A percentile compares a stretch with the other conserved stretches of the same genome.
Conservation (phyloP, 2,113 vertebrate genomes). For the Chrysochloris asiatica region DNA sequence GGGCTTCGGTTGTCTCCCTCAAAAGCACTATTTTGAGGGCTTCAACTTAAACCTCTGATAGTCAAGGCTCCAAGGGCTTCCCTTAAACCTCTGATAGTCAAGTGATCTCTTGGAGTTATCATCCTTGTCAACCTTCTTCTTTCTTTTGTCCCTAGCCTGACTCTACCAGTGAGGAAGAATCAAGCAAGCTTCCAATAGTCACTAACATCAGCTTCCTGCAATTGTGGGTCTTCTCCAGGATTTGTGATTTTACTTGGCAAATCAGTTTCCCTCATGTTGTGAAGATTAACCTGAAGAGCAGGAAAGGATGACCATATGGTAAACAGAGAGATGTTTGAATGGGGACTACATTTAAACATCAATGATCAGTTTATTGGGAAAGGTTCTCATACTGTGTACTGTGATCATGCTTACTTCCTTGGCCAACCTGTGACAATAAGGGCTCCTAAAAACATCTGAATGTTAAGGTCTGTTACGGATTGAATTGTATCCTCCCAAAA, state of each 20-base stretch:
- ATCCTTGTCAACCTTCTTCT: background rate
- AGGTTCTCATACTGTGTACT: background rate
- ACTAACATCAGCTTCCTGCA: too few species aligned
- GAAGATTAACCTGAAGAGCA: background rate
- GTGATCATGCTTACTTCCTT: background rate
- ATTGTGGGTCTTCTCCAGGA: background rate
- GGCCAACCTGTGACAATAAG: background rate
- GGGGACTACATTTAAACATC: too few species aligned
- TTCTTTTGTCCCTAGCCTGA: background rate
- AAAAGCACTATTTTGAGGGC: too few species aligned
- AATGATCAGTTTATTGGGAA: background rate
- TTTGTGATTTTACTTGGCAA: background rate
- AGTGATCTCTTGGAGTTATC: background rate
- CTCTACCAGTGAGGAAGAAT: background rate
- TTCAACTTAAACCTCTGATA: too few species aligned
- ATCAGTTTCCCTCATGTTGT: background rate
- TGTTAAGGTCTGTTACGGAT: too few species aligned
- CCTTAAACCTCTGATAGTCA: background rate
- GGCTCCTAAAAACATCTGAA: background rate
- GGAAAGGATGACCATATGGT: too few species aligned
- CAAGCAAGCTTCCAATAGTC: background rate
- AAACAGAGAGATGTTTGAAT: background rate
- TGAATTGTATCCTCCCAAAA: background rate
- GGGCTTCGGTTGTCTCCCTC: too few species aligned
- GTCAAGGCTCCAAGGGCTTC: background rate